phyloP scores from a whole-genome alignment of 2,113 vertebrate genomes.

The Channa argus region DNA sequence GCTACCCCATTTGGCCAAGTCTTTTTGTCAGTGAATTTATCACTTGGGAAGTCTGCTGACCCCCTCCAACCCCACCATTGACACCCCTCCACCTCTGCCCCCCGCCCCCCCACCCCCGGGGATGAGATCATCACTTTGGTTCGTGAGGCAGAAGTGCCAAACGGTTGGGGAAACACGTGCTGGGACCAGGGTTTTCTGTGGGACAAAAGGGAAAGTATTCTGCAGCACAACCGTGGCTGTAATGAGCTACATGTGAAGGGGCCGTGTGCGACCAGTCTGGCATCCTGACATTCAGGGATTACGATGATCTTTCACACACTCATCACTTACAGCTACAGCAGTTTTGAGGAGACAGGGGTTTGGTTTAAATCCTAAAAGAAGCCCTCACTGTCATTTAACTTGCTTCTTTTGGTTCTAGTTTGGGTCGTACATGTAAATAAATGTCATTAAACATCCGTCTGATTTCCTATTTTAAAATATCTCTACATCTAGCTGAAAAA shows the following conservation, averaged over 20 bases:
- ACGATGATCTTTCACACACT: too few relatives aligned
- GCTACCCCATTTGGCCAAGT: slow-evolving; percentile 50
- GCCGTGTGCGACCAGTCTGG: slow-evolving; percentile 6
- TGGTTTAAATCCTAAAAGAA: neutral
- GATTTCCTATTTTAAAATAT: neutral
- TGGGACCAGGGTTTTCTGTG: slow-evolving; percentile 62
- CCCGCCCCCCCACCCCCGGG: slow-evolving; percentile 43
- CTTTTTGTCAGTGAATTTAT: slow-evolving; percentile 77
- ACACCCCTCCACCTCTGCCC: slow-evolving; percentile 29
- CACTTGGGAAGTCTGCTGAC: slow-evolving; percentile 74
- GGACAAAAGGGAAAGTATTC: slow-evolving; percentile 50
- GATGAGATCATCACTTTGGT: slow-evolving; percentile 78
- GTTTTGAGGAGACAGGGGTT: slow-evolving; percentile 3
- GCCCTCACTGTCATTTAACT: too few relatives aligned
- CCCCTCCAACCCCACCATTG: slow-evolving; percentile 26
- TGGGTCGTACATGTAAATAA: too few relatives aligned
- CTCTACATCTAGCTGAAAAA: neutral
- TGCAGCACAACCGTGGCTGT: slow-evolving; percentile 8
- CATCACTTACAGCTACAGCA: slow-evolving; percentile 9
- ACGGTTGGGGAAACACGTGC: slow-evolving; percentile 59
- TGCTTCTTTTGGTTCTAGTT: too few relatives aligned
- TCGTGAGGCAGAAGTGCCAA: slow-evolving; percentile 63
- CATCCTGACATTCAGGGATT: slow-evolving; percentile 34
- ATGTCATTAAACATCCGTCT: too few relatives aligned
- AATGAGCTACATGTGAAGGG: slow-evolving; percentile 32